Evolutionary conservation across 2,113 vertebrate species (phyloP).

Genomic region (Arothron firmamentum): DNA sequence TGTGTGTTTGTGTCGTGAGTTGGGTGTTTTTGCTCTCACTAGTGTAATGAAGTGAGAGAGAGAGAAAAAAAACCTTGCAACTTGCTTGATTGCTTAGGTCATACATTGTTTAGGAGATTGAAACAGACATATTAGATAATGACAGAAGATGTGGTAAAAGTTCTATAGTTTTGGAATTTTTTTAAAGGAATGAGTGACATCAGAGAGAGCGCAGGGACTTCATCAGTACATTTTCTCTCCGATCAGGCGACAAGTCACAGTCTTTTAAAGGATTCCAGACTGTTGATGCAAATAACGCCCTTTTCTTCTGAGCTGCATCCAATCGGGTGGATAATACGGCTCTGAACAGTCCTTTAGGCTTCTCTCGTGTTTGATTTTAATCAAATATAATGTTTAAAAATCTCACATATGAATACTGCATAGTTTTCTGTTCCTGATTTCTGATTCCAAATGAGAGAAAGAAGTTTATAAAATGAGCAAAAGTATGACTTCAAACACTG

Average conservation of each 20-base stretch:
- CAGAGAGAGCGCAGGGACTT: slow-evolving; percentile 3
- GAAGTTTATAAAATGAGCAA: background rate
- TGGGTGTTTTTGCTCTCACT: slow-evolving; percentile 4
- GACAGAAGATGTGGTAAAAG: slow-evolving; percentile 50
- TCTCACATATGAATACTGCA: background rate
- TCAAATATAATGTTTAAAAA: background rate
- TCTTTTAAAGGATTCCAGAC: too few relatives aligned
- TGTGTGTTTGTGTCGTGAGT: background rate
- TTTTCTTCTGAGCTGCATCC: too few relatives aligned
- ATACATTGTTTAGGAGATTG: slow-evolving; percentile 26
- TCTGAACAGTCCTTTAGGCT: too few relatives aligned
- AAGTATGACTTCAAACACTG: too few relatives aligned
- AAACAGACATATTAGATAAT: slow-evolving; percentile 44
- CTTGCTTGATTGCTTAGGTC: slow-evolving; percentile 23
- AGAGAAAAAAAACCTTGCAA: slow-evolving; percentile 25
- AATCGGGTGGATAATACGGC: too few relatives aligned
- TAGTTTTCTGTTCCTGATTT: too few relatives aligned
- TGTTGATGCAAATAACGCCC: too few relatives aligned
- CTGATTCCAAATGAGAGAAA: background rate
- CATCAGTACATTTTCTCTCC: background rate
- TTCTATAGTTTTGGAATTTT: slow-evolving; percentile 53
- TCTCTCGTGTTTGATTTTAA: too few relatives aligned
- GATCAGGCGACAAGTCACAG: background rate
- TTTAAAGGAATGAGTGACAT: slow-evolving; percentile 38
- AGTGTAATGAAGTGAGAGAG: slow-evolving; percentile 1